phyloP scores from a whole-genome alignment of 2,888 invertebrate species.

The Petrophora chlorosata region DNA sequence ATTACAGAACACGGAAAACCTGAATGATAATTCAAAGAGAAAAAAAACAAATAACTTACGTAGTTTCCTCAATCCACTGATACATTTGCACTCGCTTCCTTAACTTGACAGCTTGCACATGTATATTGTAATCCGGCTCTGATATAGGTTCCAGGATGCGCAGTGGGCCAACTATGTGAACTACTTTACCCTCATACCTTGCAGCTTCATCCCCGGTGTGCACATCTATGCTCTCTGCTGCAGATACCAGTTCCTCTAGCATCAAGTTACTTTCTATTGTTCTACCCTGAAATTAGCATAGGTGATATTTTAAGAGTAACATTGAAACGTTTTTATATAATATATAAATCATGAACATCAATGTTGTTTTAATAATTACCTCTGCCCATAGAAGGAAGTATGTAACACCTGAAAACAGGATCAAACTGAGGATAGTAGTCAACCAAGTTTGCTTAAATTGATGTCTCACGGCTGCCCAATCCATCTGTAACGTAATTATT shows the following conservation, averaged over 20 bases:
- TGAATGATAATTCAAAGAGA: too few relatives aligned
- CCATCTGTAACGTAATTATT: constrained; percentile 70
- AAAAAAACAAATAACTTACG: constrained; percentile 65
- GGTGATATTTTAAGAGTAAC: too few relatives aligned
- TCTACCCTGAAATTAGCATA: constrained; percentile 83
- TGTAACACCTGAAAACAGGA: constrained; percentile 86
- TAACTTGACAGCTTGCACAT: constrained; percentile 92
- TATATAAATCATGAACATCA: not conserved
- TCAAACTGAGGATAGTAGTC: constrained; percentile 87
- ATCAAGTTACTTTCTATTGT: constrained; percentile 91
- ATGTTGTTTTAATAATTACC: constrained; percentile 69
- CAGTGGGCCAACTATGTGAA: constrained; percentile 90
- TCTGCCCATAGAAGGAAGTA: constrained; percentile 93
- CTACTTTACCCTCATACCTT: constrained; percentile 88
- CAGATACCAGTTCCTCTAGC: constrained; percentile 88
- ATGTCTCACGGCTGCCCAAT: constrained; percentile 66
- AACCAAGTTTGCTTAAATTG: constrained; percentile 89
- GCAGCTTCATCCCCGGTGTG: constrained; percentile 87
- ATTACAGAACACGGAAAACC: too few relatives aligned
- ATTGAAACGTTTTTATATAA: too few relatives aligned
- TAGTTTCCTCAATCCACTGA: constrained; percentile 94
- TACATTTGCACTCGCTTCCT: constrained; percentile 95
- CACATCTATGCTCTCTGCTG: constrained; percentile 84
- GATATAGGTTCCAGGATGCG: constrained; percentile 91
- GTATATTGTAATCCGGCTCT: constrained; percentile 93